phyloP scores from a whole-genome alignment of 2,797 vertebrate species.

The Oophaga sylvatica region DNA sequence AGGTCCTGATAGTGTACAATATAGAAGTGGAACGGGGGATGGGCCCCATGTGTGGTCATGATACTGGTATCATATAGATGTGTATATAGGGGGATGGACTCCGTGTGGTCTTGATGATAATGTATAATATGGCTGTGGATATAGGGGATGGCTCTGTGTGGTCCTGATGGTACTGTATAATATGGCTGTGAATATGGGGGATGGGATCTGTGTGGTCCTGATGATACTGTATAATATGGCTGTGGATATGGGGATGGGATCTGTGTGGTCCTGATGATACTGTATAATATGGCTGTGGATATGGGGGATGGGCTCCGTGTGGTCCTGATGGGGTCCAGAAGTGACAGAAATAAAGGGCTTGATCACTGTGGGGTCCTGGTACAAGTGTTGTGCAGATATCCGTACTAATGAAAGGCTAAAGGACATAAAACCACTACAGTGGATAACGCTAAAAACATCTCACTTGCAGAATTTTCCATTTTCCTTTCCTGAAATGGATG shows the following conservation, averaged over 20 bases:
- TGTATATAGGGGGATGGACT: not conserved
- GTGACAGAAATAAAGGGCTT: not conserved
- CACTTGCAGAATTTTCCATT: not conserved
- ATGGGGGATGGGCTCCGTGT: no score
- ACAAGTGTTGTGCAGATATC: not conserved
- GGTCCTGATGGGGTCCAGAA: not conserved
- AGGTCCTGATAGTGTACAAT: no score
- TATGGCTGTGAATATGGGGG: no score
- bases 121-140: no score
- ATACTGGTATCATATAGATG: not conserved
- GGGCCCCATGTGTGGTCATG: no score
- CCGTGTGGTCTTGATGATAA: no score
- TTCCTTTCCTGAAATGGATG: conserved; percentile 86
- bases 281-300: not conserved
- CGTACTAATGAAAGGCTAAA: not conserved
- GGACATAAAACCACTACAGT: not conserved
- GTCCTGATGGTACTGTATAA: no score
- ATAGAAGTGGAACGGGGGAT: no score
- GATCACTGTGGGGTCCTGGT: not conserved
- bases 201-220: no score
- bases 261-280: not conserved
- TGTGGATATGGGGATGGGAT: no score
- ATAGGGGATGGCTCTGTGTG: no score
- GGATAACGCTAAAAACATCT: not conserved
- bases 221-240: no score